phyloP scores from a whole-genome alignment of 2,797 vertebrate genomes.

The Anabacerthia variegaticeps region DNA sequence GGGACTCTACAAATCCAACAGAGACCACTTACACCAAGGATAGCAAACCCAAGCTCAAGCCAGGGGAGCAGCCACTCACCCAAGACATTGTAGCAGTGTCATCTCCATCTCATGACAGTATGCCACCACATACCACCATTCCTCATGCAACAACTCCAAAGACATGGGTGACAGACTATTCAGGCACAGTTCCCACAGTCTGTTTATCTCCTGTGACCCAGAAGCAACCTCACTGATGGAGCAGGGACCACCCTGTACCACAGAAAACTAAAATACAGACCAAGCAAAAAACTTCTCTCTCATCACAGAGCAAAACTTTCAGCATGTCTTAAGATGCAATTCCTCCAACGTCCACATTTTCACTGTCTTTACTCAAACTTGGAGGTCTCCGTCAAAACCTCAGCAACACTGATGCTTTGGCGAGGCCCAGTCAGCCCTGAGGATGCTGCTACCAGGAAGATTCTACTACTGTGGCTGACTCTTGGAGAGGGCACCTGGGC shows the following conservation, averaged over 20 bases:
- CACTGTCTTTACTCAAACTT: accelerated
- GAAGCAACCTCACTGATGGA: accelerated
- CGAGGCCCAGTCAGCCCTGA: not conserved
- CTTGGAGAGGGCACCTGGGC: not conserved
- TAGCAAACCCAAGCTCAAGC: not conserved
- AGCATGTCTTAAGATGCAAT: not conserved
- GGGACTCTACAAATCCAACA: not conserved
- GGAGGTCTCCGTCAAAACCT: not conserved
- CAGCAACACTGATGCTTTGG: not conserved
- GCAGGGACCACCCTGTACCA: accelerated
- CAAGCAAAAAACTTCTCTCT: not conserved
- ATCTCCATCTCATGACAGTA: accelerated
- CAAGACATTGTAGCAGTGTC: not conserved
- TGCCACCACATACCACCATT: not conserved
- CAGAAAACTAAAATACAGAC: not conserved
- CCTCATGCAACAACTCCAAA: not conserved
- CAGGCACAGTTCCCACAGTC: not conserved
- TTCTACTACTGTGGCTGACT: not conserved
- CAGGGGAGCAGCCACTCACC: not conserved
- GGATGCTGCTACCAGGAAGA: not conserved
- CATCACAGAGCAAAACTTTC: not conserved
- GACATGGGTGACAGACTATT: not conserved
- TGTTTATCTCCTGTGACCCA: not conserved
- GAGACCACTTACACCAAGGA: not conserved
- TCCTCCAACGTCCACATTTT: not conserved